A percentile compares a stretch with the other conserved stretches of the same genome.
Conservation (phyloP, 2,113 vertebrate species). For the Archilochus colubris region DNA sequence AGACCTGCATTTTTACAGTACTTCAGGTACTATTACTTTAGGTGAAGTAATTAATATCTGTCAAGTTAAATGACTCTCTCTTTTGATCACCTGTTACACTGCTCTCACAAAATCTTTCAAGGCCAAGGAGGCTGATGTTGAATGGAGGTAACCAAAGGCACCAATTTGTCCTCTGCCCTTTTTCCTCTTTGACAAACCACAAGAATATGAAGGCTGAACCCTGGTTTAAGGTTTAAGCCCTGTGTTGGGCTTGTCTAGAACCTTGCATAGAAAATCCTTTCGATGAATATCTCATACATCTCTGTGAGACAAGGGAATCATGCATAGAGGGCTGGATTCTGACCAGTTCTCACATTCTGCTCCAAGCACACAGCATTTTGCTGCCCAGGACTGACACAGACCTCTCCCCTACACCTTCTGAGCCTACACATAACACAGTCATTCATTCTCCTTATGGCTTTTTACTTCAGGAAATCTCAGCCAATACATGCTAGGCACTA, state of each 20-base stretch:
- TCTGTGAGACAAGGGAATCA: fast-evolving
- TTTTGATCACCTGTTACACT: not conserved
- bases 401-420: not conserved
- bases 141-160: not conserved
- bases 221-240: not conserved
- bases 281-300: fast-evolving
- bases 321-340: not conserved
- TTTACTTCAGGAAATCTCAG: not conserved
- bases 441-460: not conserved
- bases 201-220: not conserved
- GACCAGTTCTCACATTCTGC: not conserved
- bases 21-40: not conserved
- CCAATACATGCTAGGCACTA: not conserved
- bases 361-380: not conserved
- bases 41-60: not conserved
- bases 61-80: not conserved
- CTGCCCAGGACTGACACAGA: not conserved
- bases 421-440: not conserved
- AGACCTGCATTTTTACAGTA: not conserved
- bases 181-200: not conserved
- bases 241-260: not conserved
- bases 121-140: not conserved
- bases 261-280: not conserved
- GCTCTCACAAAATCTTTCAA: not conserved
- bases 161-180: not conserved